phyloP scores from a whole-genome alignment of 92 coral and sea anemone genomes.

The Palythoa heliodiscus region DNA sequence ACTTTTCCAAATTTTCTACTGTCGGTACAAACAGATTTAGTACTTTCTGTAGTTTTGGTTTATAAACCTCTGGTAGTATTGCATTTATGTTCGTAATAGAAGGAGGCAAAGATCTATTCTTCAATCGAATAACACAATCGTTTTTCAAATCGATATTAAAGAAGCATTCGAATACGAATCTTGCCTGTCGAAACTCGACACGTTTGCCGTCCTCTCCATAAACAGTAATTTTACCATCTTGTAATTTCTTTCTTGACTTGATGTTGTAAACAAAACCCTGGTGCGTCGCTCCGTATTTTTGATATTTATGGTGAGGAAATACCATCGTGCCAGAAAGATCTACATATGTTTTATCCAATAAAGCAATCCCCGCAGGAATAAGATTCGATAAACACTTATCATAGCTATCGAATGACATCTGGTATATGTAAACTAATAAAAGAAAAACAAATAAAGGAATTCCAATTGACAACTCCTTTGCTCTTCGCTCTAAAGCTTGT shows the following conservation, averaged over 20 bases:
- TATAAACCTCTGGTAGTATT: background rate
- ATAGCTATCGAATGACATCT: background rate
- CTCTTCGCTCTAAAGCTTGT: background rate
- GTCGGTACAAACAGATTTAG: background rate
- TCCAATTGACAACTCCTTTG: background rate
- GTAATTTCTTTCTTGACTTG: background rate
- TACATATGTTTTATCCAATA: background rate
- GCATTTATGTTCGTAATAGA: background rate
- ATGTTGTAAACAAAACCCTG: background rate
- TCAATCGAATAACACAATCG: background rate
- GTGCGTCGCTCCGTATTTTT: conserved; percentile 9
- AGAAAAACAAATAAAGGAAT: too few relatives aligned
- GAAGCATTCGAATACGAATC: background rate
- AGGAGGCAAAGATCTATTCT: background rate
- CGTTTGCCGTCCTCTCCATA: background rate
- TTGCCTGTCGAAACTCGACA: background rate
- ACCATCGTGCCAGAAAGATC: conserved; percentile 6
- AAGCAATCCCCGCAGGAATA: background rate
- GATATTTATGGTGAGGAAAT: conserved; percentile 7
- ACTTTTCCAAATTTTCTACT: background rate
- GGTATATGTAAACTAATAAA: background rate
- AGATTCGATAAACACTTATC: background rate
- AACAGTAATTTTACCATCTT: background rate
- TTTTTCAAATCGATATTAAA: background rate
- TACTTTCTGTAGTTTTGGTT: background rate